phyloP scores from a whole-genome alignment of 1,140 invertebrate species.

The Andricus grossulariae region DNA sequence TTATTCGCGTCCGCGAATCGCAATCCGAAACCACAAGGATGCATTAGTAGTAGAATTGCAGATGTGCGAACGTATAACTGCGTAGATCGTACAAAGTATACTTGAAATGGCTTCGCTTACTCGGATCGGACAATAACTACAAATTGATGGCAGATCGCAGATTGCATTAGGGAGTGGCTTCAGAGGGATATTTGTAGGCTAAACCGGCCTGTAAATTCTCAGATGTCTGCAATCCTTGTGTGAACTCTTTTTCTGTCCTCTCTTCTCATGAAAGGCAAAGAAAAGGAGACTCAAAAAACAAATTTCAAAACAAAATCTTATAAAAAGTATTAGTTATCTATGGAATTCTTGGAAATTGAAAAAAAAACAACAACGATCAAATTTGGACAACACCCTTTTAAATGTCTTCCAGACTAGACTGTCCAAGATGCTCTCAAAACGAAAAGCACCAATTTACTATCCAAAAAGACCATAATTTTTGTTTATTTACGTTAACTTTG shows the following conservation, averaged over 20 bases:
- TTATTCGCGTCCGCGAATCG: slow-evolving; percentile 2
- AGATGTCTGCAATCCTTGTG: not conserved
- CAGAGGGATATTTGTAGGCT: not conserved
- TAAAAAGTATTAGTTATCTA: not conserved
- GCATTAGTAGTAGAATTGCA: slow-evolving; percentile 7
- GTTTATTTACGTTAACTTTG: no score
- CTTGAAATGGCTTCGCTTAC: slow-evolving; percentile 21
- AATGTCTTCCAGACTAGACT: no score
- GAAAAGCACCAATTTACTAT: no score
- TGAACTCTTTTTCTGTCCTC: not conserved
- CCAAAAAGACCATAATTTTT: no score
- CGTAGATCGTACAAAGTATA: slow-evolving; percentile 3
- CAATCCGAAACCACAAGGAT: not conserved
- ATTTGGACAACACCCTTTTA: no score
- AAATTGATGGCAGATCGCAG: slow-evolving; percentile 29
- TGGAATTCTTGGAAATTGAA: not conserved
- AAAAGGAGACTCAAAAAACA: not conserved
- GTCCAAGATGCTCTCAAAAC: no score
- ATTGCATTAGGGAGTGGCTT: slow-evolving; percentile 28
- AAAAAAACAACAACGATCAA: no score
- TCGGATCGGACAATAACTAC: slow-evolving; percentile 27
- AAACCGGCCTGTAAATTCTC: slow-evolving; percentile 19
- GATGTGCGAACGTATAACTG: slow-evolving; percentile 9
- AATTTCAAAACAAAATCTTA: not conserved
- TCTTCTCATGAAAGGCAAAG: not conserved